Percentiles rank a stretch among this genome's conserved stretches.
Conservation (phyloP, 2,113 vertebrate species). For the Zeus faber region DNA sequence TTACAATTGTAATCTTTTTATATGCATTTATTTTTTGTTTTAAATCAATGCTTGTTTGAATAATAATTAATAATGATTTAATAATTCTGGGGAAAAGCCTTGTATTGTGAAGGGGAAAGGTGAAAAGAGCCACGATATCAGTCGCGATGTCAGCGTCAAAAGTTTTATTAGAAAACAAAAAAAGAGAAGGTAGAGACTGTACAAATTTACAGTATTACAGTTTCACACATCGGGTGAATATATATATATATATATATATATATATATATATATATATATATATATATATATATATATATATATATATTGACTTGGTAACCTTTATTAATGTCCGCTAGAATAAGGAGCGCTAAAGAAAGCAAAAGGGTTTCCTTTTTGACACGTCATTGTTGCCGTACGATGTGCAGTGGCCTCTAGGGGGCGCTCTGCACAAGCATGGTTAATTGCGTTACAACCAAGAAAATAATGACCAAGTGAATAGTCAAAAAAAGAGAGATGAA, state of each 20-base stretch:
- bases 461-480: constrained; percentile 27
- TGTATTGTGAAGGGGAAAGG: too few species aligned
- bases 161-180: constrained; percentile 64
- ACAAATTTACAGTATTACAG: constrained; percentile 72
- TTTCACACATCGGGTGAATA: constrained; percentile 31
- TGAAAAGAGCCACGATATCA: too few species aligned
- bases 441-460: constrained; percentile 20
- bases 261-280: too few species aligned
- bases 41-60: too few species aligned
- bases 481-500: constrained; percentile 32
- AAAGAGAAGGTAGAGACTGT: constrained; percentile 43
- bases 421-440: constrained; percentile 17
- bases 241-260: constrained; percentile 36
- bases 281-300: too few species aligned
- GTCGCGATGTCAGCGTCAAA: constrained; percentile 33
- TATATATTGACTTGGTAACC: too few species aligned
- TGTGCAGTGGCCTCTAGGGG: background rate
- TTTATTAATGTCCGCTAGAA: too few species aligned
- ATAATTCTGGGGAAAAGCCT: too few species aligned
- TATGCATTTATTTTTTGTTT: too few species aligned
- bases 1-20: too few species aligned
- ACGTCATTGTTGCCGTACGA: constrained; percentile 15
- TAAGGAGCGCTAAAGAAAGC: too few species aligned
- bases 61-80: too few species aligned
- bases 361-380: constrained; percentile 22